Evolutionary conservation across 1,140 invertebrate genomes (phyloP), one percentile per base, ranked within the genome.

Genomic region (Druon quercuslanigerum): DNA sequence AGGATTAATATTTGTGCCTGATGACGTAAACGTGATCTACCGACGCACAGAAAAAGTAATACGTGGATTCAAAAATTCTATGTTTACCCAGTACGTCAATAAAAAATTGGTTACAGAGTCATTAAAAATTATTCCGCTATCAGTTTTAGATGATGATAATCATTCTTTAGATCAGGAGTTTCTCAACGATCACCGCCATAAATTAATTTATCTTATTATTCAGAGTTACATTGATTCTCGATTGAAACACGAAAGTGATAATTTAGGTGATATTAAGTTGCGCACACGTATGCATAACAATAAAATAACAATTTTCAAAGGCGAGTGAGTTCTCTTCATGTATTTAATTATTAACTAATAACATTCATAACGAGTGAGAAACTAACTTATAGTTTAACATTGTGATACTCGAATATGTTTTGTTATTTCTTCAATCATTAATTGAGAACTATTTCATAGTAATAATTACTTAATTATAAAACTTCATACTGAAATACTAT

Each of bases 151-250:
- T 20, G 2, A 71, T 40, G 40, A 78, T 54, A 19, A 51, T 16
- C 76, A 78, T 71, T 51, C 56, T 71, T 50, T 78, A 12, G 76
- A 78, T 12, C 57, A 78, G 20, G 76, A 78, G 50, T 20, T 40
- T 14, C 46, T 78, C 8, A 17, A 25, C 5, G 57, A 78, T 50
- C 76, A 78, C 73, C 25, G 72, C 6, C 54, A 73, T 71, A 19
- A 78, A 78, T 1, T 78, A 8, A 73, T 78, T 25, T 50, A 16
- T 16, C 17, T 74, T 3, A 78, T 78, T 40, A 25, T 74, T 16
- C 71, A 78, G 74, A 71, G 1, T 19, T 78, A 78, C 33, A 56
- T 74, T 40, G 57, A 78, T 70, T 50, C 9, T 1, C 12, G 19
- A 6, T 19, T 72, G 9, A 50, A 72, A 72, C 25, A 72, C 19